These are phyloP conservation scores for Trididemnum miniatum DNA, from an alignment of 23 tunicate species.

Conservation along the genomic window DNA sequence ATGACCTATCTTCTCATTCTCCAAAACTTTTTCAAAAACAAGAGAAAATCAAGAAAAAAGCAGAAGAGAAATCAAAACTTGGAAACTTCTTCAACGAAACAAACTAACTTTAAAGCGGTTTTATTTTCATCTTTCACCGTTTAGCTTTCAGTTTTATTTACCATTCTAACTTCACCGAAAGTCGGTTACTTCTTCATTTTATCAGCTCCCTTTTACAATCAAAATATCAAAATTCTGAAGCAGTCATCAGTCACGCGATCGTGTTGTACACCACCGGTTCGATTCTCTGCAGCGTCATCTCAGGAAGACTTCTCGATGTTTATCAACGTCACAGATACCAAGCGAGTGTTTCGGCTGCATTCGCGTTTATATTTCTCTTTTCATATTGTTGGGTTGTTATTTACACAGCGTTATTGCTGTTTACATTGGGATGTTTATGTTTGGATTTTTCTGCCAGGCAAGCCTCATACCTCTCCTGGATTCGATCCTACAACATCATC, in stretches of 20 bases:
- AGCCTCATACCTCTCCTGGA: neutral
- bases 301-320: conserved; percentile 1
- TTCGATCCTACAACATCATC: conserved; percentile 17
- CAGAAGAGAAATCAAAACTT: neutral
- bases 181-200: neutral
- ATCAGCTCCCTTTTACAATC: neutral
- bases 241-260: neutral
- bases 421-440: neutral
- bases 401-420: neutral
- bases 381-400: neutral
- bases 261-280: neutral
- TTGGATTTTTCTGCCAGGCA: neutral
- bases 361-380: neutral
- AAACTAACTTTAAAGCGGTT: neutral
- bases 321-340: neutral
- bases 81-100: neutral
- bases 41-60: neutral
- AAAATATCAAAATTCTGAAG: neutral
- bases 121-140: neutral
- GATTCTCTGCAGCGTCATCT: neutral
- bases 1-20: neutral
- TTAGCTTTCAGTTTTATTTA: neutral
- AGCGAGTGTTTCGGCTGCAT: neutral
- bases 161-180: neutral
- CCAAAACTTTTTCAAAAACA: neutral